Evolutionary conservation across 2,797 vertebrate genomes (phyloP).

Genomic region (Mormyrus hasselquistii): DNA sequence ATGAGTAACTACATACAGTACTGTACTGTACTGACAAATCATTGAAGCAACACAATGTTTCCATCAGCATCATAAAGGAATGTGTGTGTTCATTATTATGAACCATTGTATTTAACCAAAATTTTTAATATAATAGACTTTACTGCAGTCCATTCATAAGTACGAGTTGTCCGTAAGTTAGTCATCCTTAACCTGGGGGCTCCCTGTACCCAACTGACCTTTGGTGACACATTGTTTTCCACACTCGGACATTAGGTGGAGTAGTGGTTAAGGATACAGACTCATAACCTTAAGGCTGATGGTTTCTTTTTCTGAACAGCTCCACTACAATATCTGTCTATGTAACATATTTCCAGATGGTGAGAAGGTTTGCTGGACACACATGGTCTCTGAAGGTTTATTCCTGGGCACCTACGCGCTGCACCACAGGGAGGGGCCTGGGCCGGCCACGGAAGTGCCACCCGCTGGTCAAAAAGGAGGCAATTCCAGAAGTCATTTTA

Average conservation of each 20-base stretch:
- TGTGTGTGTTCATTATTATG: background rate
- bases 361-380: background rate
- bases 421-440: background rate
- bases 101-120: background rate
- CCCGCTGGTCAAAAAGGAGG: slow-evolving; percentile 17
- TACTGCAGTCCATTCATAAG: background rate
- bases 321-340: background rate
- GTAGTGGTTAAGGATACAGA: background rate
- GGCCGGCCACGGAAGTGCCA: background rate
- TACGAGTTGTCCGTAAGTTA: background rate
- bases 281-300: background rate
- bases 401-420: background rate
- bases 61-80: background rate
- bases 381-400: background rate
- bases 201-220: background rate
- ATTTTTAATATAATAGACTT: background rate
- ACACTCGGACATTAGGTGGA: background rate
- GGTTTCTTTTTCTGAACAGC: background rate
- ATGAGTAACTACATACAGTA: background rate
- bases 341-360: background rate
- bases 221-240: background rate
- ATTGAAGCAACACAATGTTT: background rate
- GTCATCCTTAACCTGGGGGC: background rate
- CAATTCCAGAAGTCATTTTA: slow-evolving; percentile 13
- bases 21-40: background rate